Evolutionary conservation across 2,797 vertebrate genomes (phyloP), one percentile per base, ranked within the genome.

Genomic region (Xerus rutilus): DNA sequence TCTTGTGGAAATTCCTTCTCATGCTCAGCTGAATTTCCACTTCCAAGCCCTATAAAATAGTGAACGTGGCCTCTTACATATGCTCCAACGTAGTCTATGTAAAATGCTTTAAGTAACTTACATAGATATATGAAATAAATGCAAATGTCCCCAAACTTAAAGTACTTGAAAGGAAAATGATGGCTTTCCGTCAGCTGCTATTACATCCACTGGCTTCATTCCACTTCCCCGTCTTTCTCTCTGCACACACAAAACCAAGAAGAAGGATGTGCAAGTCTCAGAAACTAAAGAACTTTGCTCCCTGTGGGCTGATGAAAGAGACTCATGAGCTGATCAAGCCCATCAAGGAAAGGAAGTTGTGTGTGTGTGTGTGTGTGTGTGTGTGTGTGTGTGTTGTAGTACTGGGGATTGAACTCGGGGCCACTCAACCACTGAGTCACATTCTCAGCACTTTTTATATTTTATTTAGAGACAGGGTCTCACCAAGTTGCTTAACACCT

Each of bases 111-210:
- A 84, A 81, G n/a, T 93, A 79, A 57, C 32, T 52, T 62, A 28
- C 12, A 65, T 43, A 85, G 67, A 82, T n/a, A 17, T 43, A 69
- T 76, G n/a, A 93, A 86, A 81, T 72, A 93, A 67, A 85, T 85
- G 67, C 52, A 89, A 94, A 47, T 8, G 23, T 82, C 78, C 5
- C 7, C 11, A 35, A 28, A 79, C 11, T 7, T 86, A 20, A 90
- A 81, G 57, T 23, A 39, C 10, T 69, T 85, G 11, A 21, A 89
- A 86, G 69, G 70, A 47, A 73, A 79, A 89, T 12, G 39, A 72
- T 67, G 8, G 6, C 9, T 69, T 78, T 84, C 72, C 35, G 11
- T 20, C 28, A 45, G 28, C 6, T 57, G 25, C 28, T n/a, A 15
- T 25, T 90, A 3, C 6, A 8, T 25, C 28, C 5, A 25, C 47